Percentiles rank a stretch among this genome's conserved stretches.
Conservation (phyloP, 2,113 vertebrate species). For the Sander vitreus region DNA sequence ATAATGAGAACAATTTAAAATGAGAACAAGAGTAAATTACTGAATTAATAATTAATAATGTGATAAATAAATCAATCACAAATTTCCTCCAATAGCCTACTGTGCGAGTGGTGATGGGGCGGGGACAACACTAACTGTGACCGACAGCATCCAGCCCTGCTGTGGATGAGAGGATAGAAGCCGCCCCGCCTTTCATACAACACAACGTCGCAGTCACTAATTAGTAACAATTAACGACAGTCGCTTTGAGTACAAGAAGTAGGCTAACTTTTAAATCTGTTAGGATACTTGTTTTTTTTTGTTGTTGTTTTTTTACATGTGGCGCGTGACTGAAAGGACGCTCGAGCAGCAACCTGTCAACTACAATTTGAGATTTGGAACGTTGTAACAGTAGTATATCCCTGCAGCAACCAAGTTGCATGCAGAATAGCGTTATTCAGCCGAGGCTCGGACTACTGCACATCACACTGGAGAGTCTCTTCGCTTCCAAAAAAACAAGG, state of each 20-base stretch:
- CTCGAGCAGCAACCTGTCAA: conserved; percentile 4
- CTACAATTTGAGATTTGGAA: conserved; percentile 16
- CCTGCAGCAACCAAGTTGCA: conserved; percentile 62
- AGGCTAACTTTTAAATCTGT: conserved; percentile 48
- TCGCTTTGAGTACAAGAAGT: neutral
- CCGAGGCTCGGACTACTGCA: conserved; percentile 61
- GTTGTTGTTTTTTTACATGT: neutral
- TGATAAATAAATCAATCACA: neutral
- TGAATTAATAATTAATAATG: neutral
- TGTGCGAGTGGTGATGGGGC: conserved; percentile 57
- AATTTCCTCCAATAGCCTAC: conserved; percentile 12
- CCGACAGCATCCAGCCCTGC: conserved; percentile 63
- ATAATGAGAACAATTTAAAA: neutral
- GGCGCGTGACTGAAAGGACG: neutral
- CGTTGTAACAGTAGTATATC: conserved; percentile 39
- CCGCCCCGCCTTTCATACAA: conserved; percentile 48
- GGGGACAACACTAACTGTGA: conserved; percentile 70
- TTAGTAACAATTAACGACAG: conserved; percentile 7
- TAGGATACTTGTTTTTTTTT: neutral
- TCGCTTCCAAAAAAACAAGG: conserved; percentile 25
- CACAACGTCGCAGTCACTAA: conserved; percentile 26
- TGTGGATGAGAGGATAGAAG: conserved; percentile 67
- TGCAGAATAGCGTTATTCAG: conserved; percentile 19
- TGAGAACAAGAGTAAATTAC: neutral
- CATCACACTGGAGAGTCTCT: conserved; percentile 21